These are phyloP conservation scores for Eurytemora carolleeae DNA, from an alignment of 1,140 invertebrate genomes.

Conservation along the genomic window DNA sequence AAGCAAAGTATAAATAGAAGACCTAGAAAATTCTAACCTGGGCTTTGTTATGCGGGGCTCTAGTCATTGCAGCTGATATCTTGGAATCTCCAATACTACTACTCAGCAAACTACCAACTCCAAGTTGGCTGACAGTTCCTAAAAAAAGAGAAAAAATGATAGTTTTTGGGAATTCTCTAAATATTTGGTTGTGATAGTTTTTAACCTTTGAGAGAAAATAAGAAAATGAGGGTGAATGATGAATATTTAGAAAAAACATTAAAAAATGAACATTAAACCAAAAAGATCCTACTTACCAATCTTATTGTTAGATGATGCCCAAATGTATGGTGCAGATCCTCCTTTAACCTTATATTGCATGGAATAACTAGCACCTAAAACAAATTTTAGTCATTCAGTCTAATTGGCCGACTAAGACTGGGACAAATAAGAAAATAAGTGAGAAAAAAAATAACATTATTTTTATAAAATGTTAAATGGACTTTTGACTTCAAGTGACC, in stretches of 20 bases:
- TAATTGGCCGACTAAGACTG: too few relatives aligned
- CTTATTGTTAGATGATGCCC: background rate
- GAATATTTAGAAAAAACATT: too few relatives aligned
- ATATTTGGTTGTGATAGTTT: too few relatives aligned
- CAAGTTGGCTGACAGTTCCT: slow-evolving; percentile 5
- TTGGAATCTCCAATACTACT: background rate
- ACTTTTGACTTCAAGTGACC: too few relatives aligned
- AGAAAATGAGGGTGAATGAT: too few relatives aligned
- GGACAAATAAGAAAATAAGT: too few relatives aligned
- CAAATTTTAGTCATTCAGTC: background rate
- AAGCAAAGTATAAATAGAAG: too few relatives aligned
- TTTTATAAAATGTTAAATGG: too few relatives aligned
- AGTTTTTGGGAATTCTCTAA: background rate
- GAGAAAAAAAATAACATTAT: too few relatives aligned
- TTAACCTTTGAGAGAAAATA: too few relatives aligned
- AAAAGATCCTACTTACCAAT: background rate
- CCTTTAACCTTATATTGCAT: background rate
- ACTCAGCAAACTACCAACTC: background rate
- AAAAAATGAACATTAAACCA: too few relatives aligned
- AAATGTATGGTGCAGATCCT: background rate
- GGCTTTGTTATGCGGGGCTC: slow-evolving; percentile 1
- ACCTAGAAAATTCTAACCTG: background rate
- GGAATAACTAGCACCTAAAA: background rate
- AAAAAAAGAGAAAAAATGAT: background rate
- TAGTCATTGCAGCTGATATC: slow-evolving; percentile 3